Conservation (phyloP, 53 echinoderm and acorn worm genomes). For the Holothuria scabra region DNA sequence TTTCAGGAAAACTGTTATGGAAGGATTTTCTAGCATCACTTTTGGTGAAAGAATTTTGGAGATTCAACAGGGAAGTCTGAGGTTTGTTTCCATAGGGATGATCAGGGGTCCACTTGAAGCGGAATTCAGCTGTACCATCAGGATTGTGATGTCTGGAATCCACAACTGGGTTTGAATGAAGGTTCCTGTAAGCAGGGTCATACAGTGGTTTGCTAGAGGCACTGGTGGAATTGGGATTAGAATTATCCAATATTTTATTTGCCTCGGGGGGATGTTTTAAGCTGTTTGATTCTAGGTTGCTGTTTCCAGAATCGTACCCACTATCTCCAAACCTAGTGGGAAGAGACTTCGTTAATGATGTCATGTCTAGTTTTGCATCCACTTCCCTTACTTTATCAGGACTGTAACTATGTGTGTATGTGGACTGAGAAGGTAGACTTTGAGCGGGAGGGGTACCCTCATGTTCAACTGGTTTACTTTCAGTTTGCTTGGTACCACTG, state of each 20-base stretch:
- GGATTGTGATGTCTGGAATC: constrained; percentile 84
- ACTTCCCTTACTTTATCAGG: constrained; percentile 87
- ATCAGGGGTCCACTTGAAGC: constrained; percentile 83
- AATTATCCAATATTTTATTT: constrained; percentile 50
- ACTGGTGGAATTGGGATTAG: constrained; percentile 43
- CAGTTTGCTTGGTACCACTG: constrained; percentile 58
- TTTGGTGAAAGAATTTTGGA: constrained; percentile 91
- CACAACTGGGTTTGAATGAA: constrained; percentile 69
- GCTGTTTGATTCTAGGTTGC: background rate
- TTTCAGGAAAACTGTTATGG: constrained; percentile 78
- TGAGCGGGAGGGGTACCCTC: constrained; percentile 66
- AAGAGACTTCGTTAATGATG: constrained; percentile 69
- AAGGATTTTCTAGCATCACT: constrained; percentile 65
- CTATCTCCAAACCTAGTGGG: constrained; percentile 60
- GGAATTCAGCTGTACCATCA: constrained; percentile 73
- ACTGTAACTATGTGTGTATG: constrained; percentile 83
- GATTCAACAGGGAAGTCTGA: constrained; percentile 78
- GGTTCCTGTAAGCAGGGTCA: constrained; percentile 70
- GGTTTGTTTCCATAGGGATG: constrained; percentile 76
- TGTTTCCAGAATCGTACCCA: constrained; percentile 45
- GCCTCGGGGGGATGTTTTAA: constrained; percentile 38
- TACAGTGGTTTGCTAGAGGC: constrained; percentile 53
- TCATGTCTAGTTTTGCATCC: constrained; percentile 62
- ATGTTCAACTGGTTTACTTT: constrained; percentile 58
- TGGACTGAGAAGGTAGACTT: constrained; percentile 87